These are phyloP conservation scores for Drosophila prostipennis DNA, from an alignment of 2,888 invertebrate genomes.

Conservation along the genomic window DNA sequence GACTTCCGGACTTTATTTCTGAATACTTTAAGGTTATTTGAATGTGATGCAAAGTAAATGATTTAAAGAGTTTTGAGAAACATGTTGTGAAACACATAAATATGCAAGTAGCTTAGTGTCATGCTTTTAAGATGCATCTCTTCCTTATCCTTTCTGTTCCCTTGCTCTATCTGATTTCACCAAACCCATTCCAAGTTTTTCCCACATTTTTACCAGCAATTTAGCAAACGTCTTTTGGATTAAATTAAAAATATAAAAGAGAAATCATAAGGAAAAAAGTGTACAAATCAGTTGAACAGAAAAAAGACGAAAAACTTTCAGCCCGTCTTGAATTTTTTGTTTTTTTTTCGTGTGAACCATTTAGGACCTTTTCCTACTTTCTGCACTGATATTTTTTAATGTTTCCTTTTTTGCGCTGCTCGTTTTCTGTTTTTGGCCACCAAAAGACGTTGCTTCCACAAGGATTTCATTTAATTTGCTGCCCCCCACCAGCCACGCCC, in stretches of 20 bases:
- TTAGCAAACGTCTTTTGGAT: conserved; percentile 76
- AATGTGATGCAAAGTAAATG: too few species aligned
- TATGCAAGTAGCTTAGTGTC: conserved; percentile 10
- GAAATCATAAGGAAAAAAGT: conserved; percentile 71
- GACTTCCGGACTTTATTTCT: too few species aligned
- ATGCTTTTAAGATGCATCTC: conserved; percentile 11
- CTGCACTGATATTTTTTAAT: conserved; percentile 78
- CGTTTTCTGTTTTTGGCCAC: conserved; percentile 37
- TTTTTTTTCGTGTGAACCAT: conserved; percentile 65
- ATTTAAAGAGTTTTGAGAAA: too few species aligned
- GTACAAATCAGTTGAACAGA: conserved; percentile 76
- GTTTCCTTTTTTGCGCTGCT: conserved; percentile 61
- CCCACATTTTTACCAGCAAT: conserved; percentile 71
- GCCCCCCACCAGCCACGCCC: conserved; percentile 27
- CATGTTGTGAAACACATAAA: too few species aligned
- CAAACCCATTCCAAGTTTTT: conserved; percentile 21
- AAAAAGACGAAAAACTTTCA: conserved; percentile 72
- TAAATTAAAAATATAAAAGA: conserved; percentile 78
- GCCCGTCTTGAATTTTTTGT: conserved; percentile 47
- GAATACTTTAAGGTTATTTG: too few species aligned
- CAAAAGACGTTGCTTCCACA: conserved; percentile 53
- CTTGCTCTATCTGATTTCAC: conserved; percentile 1
- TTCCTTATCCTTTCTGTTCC: not conserved
- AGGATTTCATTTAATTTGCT: conserved; percentile 77
- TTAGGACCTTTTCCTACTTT: conserved; percentile 69